phyloP scores from a whole-genome alignment of 2,888 invertebrate genomes.

The Microchrysa polita region DNA sequence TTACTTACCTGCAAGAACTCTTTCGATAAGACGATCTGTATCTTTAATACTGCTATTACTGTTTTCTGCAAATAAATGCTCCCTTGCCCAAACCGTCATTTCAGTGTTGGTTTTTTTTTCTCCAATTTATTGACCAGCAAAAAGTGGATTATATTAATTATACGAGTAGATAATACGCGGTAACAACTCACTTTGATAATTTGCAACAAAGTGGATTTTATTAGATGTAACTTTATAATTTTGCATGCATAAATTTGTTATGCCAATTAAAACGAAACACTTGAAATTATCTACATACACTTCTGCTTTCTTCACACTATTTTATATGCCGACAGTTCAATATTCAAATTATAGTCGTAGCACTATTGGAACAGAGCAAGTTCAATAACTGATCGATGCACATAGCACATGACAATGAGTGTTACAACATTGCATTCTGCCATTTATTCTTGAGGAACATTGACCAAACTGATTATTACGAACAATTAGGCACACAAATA shows the following conservation, averaged over 20 bases:
- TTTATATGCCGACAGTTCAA: no score
- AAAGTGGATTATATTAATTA: not conserved
- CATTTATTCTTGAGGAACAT: no score
- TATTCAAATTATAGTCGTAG: not conserved
- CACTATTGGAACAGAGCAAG: not conserved
- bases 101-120: conserved; percentile 38
- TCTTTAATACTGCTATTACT: conserved; percentile 53
- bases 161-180: not conserved
- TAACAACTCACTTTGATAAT: not conserved
- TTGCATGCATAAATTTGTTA: not conserved
- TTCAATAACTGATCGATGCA: not conserved
- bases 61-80: conserved; percentile 58
- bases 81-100: conserved; percentile 63
- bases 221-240: not conserved
- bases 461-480: not conserved
- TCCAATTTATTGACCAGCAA: not conserved
- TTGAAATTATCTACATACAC: not conserved
- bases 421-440: not conserved
- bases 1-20: conserved; percentile 63
- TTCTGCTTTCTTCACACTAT: no score
- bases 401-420: conserved; percentile 10
- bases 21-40: conserved; percentile 63
- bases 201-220: not conserved
- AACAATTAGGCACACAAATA: no score
- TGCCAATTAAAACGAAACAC: not conserved